Conservation (phyloP, 2,888 invertebrate species). For the Pteria penguin region DNA sequence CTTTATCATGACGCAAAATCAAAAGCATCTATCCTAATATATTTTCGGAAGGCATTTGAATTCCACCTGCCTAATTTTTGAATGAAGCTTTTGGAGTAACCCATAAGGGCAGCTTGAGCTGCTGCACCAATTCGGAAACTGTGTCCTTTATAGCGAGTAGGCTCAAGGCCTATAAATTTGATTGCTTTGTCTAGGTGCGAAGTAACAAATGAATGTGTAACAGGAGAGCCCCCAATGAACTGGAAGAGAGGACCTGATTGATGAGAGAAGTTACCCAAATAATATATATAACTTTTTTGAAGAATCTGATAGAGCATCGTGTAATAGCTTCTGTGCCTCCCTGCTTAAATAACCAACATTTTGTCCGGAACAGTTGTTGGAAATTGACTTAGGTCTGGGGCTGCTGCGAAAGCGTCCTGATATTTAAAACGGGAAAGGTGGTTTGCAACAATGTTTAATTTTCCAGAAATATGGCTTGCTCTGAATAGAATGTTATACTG, state of each 20-base stretch:
- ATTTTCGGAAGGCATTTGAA: too few relatives aligned
- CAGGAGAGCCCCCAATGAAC: neutral
- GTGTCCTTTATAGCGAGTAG: constrained; percentile 14
- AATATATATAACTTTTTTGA: neutral
- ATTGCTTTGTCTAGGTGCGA: too few relatives aligned
- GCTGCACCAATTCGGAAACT: too few relatives aligned
- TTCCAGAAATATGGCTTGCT: neutral
- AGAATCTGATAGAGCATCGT: neutral
- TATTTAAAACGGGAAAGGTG: neutral
- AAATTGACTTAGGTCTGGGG: neutral
- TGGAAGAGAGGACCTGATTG: neutral
- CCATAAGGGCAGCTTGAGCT: too few relatives aligned
- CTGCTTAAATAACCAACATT: neutral
- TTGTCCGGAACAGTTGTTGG: neutral
- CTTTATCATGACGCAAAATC: too few relatives aligned
- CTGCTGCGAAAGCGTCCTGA: neutral
- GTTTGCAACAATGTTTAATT: neutral
- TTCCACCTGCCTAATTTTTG: too few relatives aligned
- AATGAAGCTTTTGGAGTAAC: too few relatives aligned
- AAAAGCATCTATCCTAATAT: too few relatives aligned
- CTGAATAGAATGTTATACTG: neutral
- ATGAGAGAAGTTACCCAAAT: too few relatives aligned
- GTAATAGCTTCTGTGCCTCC: neutral
- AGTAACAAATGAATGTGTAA: neutral
- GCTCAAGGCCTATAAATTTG: too few relatives aligned